Percentiles rank a stretch among this genome's conserved stretches.
phyloP scores from a whole-genome alignment of 2,113 vertebrate genomes.

The Eclectus roratus region DNA sequence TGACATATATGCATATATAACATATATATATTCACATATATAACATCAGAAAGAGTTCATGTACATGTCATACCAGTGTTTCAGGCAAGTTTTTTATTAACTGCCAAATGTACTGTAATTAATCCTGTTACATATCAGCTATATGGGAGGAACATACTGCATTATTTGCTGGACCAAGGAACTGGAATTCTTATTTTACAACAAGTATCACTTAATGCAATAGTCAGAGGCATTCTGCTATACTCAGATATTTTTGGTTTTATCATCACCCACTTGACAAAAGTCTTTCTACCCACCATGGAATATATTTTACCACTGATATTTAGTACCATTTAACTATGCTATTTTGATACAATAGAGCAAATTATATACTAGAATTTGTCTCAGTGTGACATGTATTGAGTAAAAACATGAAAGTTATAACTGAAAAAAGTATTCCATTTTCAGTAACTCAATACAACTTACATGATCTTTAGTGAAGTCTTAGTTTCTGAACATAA shows the following conservation, averaged over 20 bases:
- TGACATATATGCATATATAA: not conserved
- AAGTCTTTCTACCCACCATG: not conserved
- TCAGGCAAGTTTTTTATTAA: not conserved
- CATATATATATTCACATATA: not conserved
- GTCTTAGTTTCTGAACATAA: not conserved
- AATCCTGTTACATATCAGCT: not conserved
- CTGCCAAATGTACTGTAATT: not conserved
- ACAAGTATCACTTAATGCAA: not conserved
- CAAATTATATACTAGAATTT: not conserved
- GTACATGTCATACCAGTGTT: not conserved
- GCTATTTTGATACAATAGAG: not conserved
- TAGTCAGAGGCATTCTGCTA: not conserved
- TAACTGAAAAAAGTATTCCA: not conserved
- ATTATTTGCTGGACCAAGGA: not conserved
- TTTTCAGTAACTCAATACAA: not conserved
- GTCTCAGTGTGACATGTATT: not conserved
- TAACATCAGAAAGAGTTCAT: not conserved
- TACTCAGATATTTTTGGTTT: not conserved
- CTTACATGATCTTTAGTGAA: not conserved
- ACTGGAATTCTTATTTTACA: not conserved
- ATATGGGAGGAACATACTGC: not conserved
- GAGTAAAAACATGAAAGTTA: not conserved
- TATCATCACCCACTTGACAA: not conserved
- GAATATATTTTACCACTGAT: not conserved
- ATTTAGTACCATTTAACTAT: slow-evolving; percentile 8